Base-by-base conservation (phyloP, 2,113 vertebrate genomes). In the Callospermophilus lateralis region DNA sequence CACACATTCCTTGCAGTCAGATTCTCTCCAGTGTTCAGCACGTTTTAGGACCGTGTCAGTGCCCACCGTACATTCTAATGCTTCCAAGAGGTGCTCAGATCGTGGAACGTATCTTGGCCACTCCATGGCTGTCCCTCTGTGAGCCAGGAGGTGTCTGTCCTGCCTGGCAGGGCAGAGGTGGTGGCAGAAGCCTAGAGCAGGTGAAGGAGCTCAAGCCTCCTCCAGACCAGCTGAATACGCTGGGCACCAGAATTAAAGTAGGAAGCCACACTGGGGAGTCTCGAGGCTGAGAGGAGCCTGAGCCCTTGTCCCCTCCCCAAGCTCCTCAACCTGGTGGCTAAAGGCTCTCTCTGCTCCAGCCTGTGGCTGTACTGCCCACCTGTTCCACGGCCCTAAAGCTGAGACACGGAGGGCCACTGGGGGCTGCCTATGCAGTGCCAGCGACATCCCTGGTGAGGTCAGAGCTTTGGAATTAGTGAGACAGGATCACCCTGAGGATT, bases 211-310 rank as follows among this genome's bases (percentile, higher is more conserved):
- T 15, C 10, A 2, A 89, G 74, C 26, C 26, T 42, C n/a, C n/a
- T 79, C 42, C 42, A 16, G 61, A 70, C 28, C 86, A 76, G 61
- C 24, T 37, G 92, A 65, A n/a, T 1, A 26, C 30, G 37, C 48
- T 63, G 0, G 1, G 9, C 1, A 4, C 34, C 32, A 68, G 51
- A 55, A 9, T 9, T 51, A 8, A 1, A 0, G 24, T 4, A 12
- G 28, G 32, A 73, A 10, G 61, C 4, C 74, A 20, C 26, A 20
- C 13, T 15, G 77, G 77, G 58, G 15, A 1, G 4, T 24, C 58
- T 30, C 9, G 34, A 19, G 15, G n/a, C 55, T 19, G 4, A 26
- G 55, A n/a, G 58, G 19, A 22, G 24, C 77, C n/a, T 5, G 4
- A 30, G 42, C 24, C 42, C 8, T 4, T 0, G 53, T 10, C 15